These are phyloP conservation scores for Yponomeuta malinellus DNA, from an alignment of 2,888 invertebrate species.

Conservation along the genomic window DNA sequence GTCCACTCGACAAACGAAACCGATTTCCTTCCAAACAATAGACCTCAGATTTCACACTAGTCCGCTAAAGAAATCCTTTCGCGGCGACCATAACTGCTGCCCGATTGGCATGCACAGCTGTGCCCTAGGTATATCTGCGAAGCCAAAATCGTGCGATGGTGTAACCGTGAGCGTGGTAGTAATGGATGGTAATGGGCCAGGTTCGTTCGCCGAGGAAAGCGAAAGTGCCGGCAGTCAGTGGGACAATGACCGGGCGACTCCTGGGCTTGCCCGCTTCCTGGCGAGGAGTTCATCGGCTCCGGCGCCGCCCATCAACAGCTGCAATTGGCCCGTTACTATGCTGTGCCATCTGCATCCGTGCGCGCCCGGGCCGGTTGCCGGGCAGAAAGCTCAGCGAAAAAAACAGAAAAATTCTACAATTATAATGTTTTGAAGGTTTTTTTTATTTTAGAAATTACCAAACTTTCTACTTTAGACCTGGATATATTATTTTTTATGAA, in stretches of 20 bases:
- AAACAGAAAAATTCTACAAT: too few relatives aligned
- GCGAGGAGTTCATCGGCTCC: constrained; percentile 39
- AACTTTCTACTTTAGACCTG: too few relatives aligned
- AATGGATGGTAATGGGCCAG: constrained; percentile 61
- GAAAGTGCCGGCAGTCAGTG: constrained; percentile 67
- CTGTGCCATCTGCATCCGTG: not conserved
- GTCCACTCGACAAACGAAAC: too few relatives aligned
- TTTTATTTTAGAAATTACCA: too few relatives aligned
- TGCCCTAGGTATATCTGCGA: constrained; percentile 39
- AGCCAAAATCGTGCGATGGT: constrained; percentile 66
- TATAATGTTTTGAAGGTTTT: too few relatives aligned
- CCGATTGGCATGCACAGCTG: constrained; percentile 62
- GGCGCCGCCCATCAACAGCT: not conserved
- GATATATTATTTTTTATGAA: too few relatives aligned
- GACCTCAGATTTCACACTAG: not conserved
- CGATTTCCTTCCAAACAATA: not conserved
- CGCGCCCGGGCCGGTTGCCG: not conserved
- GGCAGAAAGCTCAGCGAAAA: not conserved
- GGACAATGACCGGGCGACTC: constrained; percentile 68
- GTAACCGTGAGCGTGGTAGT: constrained; percentile 66
- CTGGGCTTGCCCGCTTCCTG: constrained; percentile 55
- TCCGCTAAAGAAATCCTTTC: constrained; percentile 57
- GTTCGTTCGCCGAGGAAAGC: constrained; percentile 74
- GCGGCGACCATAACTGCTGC: constrained; percentile 32
- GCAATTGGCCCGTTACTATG: constrained; percentile 1